Conservation (phyloP, 2,113 vertebrate genomes). For the Mobula hypostoma region DNA sequence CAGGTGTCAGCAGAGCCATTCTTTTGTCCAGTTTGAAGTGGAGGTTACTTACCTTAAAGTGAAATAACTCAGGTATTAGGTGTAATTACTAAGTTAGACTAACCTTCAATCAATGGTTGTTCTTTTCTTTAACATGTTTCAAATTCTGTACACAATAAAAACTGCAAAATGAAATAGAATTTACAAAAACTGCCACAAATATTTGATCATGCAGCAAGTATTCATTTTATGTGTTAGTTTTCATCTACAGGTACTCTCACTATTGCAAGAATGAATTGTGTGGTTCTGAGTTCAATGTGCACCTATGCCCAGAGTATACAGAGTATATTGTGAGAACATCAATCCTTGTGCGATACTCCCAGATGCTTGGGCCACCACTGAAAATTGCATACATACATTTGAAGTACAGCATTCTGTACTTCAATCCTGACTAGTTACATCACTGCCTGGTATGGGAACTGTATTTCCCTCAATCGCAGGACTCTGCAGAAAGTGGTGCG, state of each 20-base stretch:
- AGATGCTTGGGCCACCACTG: too few species aligned
- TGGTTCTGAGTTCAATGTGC: too few species aligned
- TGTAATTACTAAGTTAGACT: not conserved
- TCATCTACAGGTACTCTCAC: not conserved
- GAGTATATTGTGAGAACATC: too few species aligned
- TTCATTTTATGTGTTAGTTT: too few species aligned
- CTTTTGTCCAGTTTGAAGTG: slow-evolving; percentile 18
- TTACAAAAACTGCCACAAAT: not conserved
- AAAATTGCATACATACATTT: too few species aligned
- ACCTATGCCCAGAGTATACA: too few species aligned
- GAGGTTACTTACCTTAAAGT: slow-evolving; percentile 5
- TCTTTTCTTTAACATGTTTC: not conserved
- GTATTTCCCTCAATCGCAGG: too few species aligned
- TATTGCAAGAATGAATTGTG: not conserved
- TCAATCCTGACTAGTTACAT: too few species aligned
- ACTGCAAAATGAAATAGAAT: not conserved
- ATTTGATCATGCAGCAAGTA: not conserved
- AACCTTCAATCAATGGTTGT: not conserved
- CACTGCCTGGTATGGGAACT: too few species aligned
- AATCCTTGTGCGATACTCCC: too few species aligned
- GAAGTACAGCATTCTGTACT: too few species aligned
- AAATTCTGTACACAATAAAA: not conserved
- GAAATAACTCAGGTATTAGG: not conserved
- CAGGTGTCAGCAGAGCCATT: not conserved
- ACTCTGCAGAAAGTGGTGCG: too few species aligned